These are phyloP conservation scores for Bolinopsis microptera DNA, from an alignment of 37 sponge, comb jelly and placozoan genomes.

Conservation along the genomic window DNA sequence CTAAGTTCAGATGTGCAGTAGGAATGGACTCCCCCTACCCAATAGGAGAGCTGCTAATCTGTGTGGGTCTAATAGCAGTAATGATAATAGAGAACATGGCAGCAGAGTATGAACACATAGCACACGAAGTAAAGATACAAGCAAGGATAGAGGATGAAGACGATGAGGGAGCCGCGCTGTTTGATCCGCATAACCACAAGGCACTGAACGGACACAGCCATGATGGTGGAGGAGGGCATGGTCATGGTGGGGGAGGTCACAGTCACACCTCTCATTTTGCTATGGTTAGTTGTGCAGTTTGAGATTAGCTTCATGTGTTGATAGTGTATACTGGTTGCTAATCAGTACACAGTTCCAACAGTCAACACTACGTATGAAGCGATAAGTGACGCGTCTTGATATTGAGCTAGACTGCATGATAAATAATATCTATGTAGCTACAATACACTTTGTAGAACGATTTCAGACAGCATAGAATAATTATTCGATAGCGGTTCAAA, in stretches of 20 bases:
- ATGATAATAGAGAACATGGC: conserved; percentile 49
- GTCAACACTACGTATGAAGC: too few species aligned
- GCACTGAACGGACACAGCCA: neutral
- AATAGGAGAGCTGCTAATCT: conserved; percentile 18
- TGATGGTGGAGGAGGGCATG: neutral
- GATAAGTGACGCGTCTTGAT: too few species aligned
- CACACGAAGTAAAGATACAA: neutral
- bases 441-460: too few species aligned
- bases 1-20: neutral
- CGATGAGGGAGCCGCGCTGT: conserved; percentile 33
- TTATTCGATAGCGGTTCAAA: too few species aligned
- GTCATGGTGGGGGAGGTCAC: neutral
- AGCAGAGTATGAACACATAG: conserved; percentile 16
- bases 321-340: too few species aligned
- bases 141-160: neutral
- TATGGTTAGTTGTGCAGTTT: conserved; percentile 28
- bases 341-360: too few species aligned
- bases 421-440: too few species aligned
- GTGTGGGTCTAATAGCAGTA: conserved; percentile 2
- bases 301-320: too few species aligned
- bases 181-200: neutral
- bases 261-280: neutral
- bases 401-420: too few species aligned
- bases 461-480: too few species aligned
- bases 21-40: conserved; percentile 34